Conservation (phyloP, 2,888 invertebrate species). For the Torymus tubicola region DNA sequence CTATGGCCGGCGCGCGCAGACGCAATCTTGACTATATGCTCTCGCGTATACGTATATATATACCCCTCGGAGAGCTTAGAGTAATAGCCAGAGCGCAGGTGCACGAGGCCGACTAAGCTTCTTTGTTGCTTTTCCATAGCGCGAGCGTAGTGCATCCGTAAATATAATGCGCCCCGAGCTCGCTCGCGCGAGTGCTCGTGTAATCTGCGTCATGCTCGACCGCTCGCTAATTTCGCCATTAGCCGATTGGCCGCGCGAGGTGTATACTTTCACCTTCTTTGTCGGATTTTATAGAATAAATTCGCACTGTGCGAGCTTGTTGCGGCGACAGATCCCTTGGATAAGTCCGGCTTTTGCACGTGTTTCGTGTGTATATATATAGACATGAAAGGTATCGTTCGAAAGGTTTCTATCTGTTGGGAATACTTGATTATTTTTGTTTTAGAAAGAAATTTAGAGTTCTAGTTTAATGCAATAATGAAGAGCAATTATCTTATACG, state of each 20-base stretch:
- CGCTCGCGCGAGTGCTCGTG: neutral
- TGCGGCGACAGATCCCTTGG: too few species aligned
- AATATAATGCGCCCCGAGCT: slow-evolving; percentile 7
- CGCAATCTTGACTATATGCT: slow-evolving; percentile 15
- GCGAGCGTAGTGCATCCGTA: neutral
- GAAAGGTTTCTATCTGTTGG: too few species aligned
- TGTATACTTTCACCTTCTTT: slow-evolving; percentile 46
- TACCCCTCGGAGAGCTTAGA: slow-evolving; percentile 16
- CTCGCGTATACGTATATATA: neutral
- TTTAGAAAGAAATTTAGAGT: neutral
- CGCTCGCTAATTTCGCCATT: slow-evolving; percentile 54
- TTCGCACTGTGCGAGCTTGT: neutral
- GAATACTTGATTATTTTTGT: too few species aligned
- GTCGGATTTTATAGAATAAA: slow-evolving; percentile 42
- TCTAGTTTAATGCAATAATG: neutral
- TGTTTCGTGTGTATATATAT: too few species aligned
- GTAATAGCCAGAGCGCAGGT: slow-evolving; percentile 42
- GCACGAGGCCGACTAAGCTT: slow-evolving; percentile 41
- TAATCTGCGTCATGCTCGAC: slow-evolving; percentile 41
- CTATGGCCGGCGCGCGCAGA: neutral
- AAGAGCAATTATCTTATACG: too few species aligned
- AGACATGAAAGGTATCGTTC: too few species aligned
- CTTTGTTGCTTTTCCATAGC: slow-evolving; percentile 43
- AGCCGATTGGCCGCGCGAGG: slow-evolving; percentile 41
- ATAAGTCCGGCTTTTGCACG: too few species aligned